Percentiles rank a stretch among this genome's conserved stretches.
Evolutionary conservation across 2,113 vertebrate genomes (phyloP).

Genomic region (Poeciliopsis occidentalis): DNA sequence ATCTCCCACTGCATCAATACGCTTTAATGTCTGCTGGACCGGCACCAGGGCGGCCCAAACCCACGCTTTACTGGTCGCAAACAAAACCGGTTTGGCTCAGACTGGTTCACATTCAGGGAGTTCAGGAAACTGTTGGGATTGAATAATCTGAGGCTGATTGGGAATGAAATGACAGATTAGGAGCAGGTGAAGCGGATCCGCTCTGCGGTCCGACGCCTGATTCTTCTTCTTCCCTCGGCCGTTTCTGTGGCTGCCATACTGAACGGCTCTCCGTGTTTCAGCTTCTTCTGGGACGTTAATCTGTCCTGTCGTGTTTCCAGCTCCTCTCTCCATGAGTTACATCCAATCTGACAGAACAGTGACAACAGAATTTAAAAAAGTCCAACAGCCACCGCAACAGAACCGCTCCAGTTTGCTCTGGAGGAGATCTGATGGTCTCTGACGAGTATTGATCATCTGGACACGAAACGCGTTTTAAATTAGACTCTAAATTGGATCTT

Average conservation of each 20-base stretch:
- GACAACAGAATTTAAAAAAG: not conserved
- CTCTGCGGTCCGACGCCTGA: too few relatives aligned
- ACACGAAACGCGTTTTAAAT: too few relatives aligned
- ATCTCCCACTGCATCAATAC: slow-evolving; percentile 21
- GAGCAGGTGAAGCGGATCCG: not conserved
- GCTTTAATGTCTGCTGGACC: not conserved
- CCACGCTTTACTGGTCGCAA: slow-evolving; percentile 37
- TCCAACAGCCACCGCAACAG: not conserved
- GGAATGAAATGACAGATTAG: not conserved
- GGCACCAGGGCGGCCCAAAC: not conserved
- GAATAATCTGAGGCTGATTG: not conserved
- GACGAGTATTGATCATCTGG: not conserved
- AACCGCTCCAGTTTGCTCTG: not conserved
- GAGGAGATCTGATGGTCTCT: too few relatives aligned
- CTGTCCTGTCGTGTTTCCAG: not conserved
- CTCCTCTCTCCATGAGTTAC: not conserved
- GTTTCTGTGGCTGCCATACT: not conserved
- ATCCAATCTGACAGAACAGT: not conserved
- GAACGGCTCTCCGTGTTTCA: not conserved
- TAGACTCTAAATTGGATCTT: too few relatives aligned
- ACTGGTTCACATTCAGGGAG: not conserved
- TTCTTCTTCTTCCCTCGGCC: not conserved
- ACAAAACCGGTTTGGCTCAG: slow-evolving; percentile 10
- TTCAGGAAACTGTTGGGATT: too few relatives aligned
- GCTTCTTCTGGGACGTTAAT: not conserved